phyloP scores from a whole-genome alignment of 2,797 vertebrate species.

The Muscicapa comitata region DNA sequence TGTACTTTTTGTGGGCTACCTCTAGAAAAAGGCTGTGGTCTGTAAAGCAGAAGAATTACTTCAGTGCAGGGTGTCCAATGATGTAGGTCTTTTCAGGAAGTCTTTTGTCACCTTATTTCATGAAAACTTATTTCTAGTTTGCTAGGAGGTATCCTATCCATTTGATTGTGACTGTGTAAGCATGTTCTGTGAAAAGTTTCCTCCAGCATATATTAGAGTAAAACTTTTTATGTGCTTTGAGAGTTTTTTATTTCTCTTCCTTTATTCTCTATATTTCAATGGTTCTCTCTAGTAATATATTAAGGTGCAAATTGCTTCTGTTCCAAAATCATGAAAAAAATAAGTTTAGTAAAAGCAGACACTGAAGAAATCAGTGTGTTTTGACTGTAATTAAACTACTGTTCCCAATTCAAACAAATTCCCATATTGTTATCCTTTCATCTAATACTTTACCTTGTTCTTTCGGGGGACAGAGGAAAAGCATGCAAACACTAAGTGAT shows the following conservation, averaged over 20 bases:
- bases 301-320: not conserved
- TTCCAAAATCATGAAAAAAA: not conserved
- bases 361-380: not conserved
- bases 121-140: not conserved
- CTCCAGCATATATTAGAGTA: not conserved
- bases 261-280: not conserved
- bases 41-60: not conserved
- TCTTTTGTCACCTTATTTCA: not conserved
- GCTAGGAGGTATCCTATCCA: not conserved
- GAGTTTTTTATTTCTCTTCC: not conserved
- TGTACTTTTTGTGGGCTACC: not conserved
- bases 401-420: not conserved
- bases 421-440: not conserved
- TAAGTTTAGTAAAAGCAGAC: not conserved
- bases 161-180: not conserved
- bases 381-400: not conserved
- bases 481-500: fast-evolving
- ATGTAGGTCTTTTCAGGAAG: not conserved
- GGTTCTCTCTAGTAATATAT: not conserved
- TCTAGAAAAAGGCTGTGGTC: not conserved
- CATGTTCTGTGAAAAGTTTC: not conserved
- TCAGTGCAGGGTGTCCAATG: not conserved
- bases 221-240: not conserved
- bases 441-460: not conserved
- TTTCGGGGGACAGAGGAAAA: not conserved